Conservation (phyloP, 2,888 invertebrate species). For the Meganola albula region DNA sequence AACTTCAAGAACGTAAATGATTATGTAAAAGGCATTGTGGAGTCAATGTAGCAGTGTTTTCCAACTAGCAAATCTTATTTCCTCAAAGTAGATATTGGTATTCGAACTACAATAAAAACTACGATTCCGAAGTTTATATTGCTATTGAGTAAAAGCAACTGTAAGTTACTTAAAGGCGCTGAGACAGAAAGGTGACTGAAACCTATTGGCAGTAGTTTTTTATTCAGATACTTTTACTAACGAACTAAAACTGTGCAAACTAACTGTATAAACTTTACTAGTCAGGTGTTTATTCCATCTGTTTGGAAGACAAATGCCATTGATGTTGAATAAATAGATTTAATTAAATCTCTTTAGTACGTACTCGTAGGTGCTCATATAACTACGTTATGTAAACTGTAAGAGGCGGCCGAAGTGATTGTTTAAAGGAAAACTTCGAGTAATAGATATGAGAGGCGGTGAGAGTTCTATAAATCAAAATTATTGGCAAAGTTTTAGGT, state of each 20-base stretch:
- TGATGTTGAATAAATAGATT: too few species aligned
- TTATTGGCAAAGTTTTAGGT: slow-evolving; percentile 56
- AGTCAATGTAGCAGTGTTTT: too few species aligned
- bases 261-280: too few species aligned
- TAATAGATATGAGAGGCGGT: slow-evolving; percentile 43
- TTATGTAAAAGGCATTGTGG: too few species aligned
- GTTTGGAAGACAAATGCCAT: too few species aligned
- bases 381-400: too few species aligned
- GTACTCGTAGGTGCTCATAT: too few species aligned
- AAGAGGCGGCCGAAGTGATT: slow-evolving; percentile 32
- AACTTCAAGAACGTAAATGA: too few species aligned
- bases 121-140: slow-evolving; percentile 34
- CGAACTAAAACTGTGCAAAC: slow-evolving; percentile 14
- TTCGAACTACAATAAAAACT: slow-evolving; percentile 36
- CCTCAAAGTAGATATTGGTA: slow-evolving; percentile 23
- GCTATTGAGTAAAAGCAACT: slow-evolving; percentile 23
- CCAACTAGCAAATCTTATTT: slow-evolving; percentile 10
- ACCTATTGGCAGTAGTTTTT: slow-evolving; percentile 17
- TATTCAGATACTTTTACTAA: slow-evolving; percentile 18
- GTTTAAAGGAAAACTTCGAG: slow-evolving; percentile 50
- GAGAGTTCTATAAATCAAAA: slow-evolving; percentile 56
- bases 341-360: too few species aligned
- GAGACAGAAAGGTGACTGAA: slow-evolving; percentile 22
- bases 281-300: too few species aligned
- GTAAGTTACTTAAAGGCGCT: slow-evolving; percentile 34